Conservation (phyloP, 2,113 vertebrate genomes). For the Sisor rabdophorus region DNA sequence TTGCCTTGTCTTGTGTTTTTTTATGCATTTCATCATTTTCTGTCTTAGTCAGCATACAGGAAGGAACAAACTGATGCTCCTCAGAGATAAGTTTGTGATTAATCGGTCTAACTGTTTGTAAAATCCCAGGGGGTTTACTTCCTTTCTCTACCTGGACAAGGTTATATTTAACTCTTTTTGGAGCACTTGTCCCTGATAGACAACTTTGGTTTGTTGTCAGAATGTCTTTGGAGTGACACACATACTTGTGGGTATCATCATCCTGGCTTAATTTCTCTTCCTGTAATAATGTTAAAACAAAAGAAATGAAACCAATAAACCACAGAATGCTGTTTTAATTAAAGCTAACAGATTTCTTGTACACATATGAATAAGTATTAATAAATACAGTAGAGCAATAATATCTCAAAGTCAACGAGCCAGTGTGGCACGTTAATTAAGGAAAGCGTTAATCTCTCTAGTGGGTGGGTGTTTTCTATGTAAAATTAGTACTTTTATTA, state of each 20-base stretch:
- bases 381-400: not conserved
- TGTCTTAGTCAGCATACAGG: conserved; percentile 21
- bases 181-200: not conserved
- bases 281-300: not conserved
- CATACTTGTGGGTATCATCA: not conserved
- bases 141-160: not conserved
- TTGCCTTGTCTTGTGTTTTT: conserved; percentile 59
- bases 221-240: not conserved
- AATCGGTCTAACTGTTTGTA: not conserved
- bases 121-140: conserved; percentile 5
- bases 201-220: conserved; percentile 8
- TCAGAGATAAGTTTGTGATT: not conserved
- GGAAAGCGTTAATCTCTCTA: conserved; percentile 51
- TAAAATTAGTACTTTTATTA: conserved; percentile 55
- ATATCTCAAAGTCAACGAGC: conserved; percentile 41
- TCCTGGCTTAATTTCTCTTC: not conserved
- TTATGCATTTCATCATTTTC: conserved; percentile 14
- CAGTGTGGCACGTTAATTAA: conserved; percentile 28
- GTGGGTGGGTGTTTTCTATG: conserved; percentile 55
- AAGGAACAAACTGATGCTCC: conserved; percentile 30
- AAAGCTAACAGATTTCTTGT: not conserved
- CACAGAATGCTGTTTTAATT: not conserved
- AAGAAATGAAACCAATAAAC: not conserved
- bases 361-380: not conserved
- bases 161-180: not conserved